Percentiles rank a stretch among this genome's conserved stretches.
Conservation (phyloP, 2,888 invertebrate genomes). For the Meganola albula region DNA sequence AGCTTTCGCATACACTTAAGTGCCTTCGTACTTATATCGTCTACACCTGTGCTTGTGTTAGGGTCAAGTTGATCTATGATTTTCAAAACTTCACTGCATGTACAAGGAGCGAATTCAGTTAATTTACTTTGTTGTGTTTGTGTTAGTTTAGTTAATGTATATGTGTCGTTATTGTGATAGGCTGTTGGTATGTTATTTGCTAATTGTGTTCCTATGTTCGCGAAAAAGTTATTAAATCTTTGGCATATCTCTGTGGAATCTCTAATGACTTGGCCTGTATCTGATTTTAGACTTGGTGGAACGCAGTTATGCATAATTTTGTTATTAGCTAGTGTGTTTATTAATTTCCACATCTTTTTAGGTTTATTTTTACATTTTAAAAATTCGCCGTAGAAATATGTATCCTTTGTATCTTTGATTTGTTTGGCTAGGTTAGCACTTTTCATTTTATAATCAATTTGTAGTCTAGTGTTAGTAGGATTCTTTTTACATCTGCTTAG, state of each 20-base stretch:
- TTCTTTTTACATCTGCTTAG: neutral
- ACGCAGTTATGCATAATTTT: neutral
- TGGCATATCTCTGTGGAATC: neutral
- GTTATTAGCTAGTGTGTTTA: neutral
- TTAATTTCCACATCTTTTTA: neutral
- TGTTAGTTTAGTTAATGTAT: neutral
- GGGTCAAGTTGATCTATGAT: slow-evolving; percentile 3
- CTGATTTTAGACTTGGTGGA: neutral
- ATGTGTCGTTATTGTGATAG: neutral
- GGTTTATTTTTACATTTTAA: neutral
- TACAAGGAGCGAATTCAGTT: neutral
- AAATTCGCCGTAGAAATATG: neutral
- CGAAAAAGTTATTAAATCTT: no score
- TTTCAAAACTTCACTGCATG: neutral
- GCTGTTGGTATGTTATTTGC: neutral
- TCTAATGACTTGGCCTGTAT: neutral
- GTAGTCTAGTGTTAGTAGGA: neutral
- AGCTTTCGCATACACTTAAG: slow-evolving; percentile 1
- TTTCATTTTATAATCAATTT: neutral
- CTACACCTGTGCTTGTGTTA: slow-evolving; percentile 3
- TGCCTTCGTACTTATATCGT: slow-evolving; percentile 2
- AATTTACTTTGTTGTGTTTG: neutral
- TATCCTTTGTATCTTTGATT: neutral
- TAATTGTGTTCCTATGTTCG: neutral
- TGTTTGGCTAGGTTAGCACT: neutral